These are phyloP conservation scores for Bubalus kerabau DNA, from an alignment of 2,113 vertebrate species.

Conservation along the genomic window DNA sequence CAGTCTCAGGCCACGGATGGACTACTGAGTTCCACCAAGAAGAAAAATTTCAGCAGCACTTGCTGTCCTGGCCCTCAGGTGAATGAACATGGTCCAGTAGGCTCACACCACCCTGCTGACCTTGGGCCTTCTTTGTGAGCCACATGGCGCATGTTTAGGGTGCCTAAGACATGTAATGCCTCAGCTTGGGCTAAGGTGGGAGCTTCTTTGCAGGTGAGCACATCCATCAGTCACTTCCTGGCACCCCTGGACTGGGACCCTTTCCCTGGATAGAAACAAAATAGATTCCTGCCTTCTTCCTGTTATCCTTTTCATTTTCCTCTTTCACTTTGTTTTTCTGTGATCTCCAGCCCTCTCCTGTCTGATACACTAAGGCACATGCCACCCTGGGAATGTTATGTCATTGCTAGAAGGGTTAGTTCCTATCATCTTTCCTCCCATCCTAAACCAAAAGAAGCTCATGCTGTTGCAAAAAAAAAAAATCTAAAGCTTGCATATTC, in stretches of 20 bases:
- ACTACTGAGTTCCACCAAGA: background rate
- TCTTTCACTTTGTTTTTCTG: background rate
- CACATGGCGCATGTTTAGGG: accelerated
- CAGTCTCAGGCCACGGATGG: background rate
- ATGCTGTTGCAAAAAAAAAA: background rate
- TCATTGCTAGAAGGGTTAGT: background rate
- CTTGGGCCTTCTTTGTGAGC: background rate
- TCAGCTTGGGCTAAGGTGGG: background rate
- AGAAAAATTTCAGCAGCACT: background rate
- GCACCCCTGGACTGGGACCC: too few relatives aligned
- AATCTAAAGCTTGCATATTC: background rate
- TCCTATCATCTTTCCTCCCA: background rate
- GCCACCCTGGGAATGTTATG: background rate
- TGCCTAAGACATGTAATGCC: too few relatives aligned
- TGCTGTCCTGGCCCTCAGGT: background rate
- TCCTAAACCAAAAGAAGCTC: background rate
- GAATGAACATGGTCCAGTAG: too few relatives aligned
- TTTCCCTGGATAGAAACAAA: background rate
- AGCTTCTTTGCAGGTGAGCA: background rate
- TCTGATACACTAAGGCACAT: background rate
- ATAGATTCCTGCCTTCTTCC: background rate
- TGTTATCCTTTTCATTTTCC: background rate
- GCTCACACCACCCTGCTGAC: background rate
- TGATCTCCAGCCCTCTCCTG: background rate
- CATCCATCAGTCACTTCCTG: background rate